Conservation (phyloP, 1,140 invertebrate species). For the Diorhabda carinulata region DNA sequence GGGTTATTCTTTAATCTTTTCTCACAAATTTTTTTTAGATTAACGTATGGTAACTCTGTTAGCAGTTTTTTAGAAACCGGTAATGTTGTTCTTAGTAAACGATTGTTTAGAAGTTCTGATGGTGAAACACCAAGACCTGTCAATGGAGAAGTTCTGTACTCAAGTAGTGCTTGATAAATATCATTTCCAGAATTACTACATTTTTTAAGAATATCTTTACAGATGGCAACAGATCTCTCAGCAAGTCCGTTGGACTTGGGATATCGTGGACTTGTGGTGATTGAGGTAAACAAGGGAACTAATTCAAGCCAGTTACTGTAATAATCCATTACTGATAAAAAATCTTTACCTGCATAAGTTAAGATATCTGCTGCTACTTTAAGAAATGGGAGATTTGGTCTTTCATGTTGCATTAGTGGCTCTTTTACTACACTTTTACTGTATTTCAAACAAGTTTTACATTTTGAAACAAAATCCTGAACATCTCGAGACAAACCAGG, state of each 20-base stretch:
- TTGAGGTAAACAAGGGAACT: conserved; percentile 39
- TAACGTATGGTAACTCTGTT: too few species aligned
- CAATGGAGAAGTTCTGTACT: conserved; percentile 27
- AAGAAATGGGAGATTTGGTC: conserved; percentile 39
- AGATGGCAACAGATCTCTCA: conserved; percentile 39
- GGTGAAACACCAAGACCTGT: conserved; percentile 32
- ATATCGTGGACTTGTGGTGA: conserved; percentile 45
- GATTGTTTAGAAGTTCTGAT: conserved; percentile 25
- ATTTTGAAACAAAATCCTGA: conserved; percentile 43
- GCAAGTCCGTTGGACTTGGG: conserved; percentile 43
- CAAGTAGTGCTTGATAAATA: conserved; percentile 17
- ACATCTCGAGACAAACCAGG: conserved; percentile 47
- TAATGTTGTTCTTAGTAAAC: conserved; percentile 16
- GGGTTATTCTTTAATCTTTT: too few species aligned
- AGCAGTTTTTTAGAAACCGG: neutral
- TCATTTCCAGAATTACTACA: conserved; percentile 16
- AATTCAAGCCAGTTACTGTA: conserved; percentile 41
- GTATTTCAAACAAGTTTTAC: conserved; percentile 41
- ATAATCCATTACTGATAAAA: conserved; percentile 22
- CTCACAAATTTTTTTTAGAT: too few species aligned
- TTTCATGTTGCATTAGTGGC: conserved; percentile 38
- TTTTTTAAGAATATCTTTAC: conserved; percentile 39
- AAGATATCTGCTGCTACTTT: conserved; percentile 43
- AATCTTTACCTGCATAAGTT: conserved; percentile 23
- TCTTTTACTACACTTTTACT: conserved; percentile 39